A percentile compares a stretch with the other conserved stretches of the same genome.
phyloP scores from a whole-genome alignment of 2,797 vertebrate species.

The Crenichthys baileyi region DNA sequence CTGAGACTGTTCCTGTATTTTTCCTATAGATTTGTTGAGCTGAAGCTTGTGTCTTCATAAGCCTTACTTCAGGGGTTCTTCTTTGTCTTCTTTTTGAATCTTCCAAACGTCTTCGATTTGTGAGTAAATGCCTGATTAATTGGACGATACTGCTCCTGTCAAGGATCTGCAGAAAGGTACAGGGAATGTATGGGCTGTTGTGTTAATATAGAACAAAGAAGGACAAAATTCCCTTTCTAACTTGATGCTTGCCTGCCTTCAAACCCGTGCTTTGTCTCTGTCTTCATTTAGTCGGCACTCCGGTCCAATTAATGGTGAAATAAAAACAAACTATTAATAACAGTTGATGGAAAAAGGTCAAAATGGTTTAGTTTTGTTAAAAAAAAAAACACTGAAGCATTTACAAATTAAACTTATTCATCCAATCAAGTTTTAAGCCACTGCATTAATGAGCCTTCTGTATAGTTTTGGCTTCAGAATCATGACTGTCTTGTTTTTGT shows the following conservation, averaged over 20 bases:
- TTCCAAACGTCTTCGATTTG: constrained; percentile 22
- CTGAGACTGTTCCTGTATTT: constrained; percentile 20
- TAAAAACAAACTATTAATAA: neutral
- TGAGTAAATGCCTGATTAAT: constrained; percentile 25
- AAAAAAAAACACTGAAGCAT: neutral
- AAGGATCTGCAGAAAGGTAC: constrained; percentile 50
- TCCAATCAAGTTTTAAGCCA: neutral
- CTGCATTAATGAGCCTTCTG: neutral
- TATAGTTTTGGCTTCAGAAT: too few relatives aligned
- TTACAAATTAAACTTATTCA: neutral
- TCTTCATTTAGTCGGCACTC: constrained; percentile 14
- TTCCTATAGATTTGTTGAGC: constrained; percentile 46
- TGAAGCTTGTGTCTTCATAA: constrained; percentile 67
- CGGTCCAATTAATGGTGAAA: constrained; percentile 2
- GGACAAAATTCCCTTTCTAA: constrained; percentile 40
- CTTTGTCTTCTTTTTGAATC: constrained; percentile 18
- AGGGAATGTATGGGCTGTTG: constrained; percentile 59
- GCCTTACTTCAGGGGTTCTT: neutral
- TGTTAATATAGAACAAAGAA: constrained; percentile 56
- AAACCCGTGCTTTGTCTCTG: constrained; percentile 19
- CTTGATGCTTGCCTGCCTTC: constrained; percentile 32
- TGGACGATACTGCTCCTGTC: constrained; percentile 52
- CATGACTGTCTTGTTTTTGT: too few relatives aligned
- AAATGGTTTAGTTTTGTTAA: neutral
- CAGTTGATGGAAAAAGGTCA: neutral